phyloP scores from a whole-genome alignment of 2,888 invertebrate genomes.

The Podotricha telesiphe region DNA sequence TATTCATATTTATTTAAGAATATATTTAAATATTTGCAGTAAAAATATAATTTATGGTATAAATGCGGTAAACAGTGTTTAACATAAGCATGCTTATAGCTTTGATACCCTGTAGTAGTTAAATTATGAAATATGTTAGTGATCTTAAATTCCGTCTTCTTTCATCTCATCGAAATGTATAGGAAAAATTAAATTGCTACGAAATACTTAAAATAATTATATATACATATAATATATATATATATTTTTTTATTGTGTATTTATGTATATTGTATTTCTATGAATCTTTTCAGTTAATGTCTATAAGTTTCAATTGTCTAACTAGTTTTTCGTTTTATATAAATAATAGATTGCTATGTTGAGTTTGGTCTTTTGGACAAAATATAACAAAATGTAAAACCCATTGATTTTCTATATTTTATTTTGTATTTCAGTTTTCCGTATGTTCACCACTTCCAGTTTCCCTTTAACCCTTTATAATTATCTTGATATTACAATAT shows the following conservation, averaged over 20 bases:
- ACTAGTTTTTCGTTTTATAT: no score
- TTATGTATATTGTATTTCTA: neutral
- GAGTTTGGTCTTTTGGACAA: no score
- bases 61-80: constrained; percentile 43
- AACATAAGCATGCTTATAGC: constrained; percentile 39
- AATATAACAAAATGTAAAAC: neutral
- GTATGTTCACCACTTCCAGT: neutral
- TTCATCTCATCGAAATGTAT: constrained; percentile 13
- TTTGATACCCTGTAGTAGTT: constrained; percentile 27
- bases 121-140: constrained; percentile 11
- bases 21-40: constrained; percentile 10
- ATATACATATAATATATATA: neutral
- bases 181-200: neutral
- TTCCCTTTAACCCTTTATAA: neutral
- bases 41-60: constrained; percentile 21
- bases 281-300: neutral
- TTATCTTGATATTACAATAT: constrained; percentile 3
- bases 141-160: constrained; percentile 9
- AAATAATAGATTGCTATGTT: no score
- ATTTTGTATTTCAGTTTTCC: neutral
- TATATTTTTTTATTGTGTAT: no score
- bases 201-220: no score
- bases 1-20: constrained; percentile 6
- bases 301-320: no score
- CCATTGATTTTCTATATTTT: neutral